Evolutionary conservation across 2,113 vertebrate species (phyloP).

Genomic region (Tinamus guttatus): DNA sequence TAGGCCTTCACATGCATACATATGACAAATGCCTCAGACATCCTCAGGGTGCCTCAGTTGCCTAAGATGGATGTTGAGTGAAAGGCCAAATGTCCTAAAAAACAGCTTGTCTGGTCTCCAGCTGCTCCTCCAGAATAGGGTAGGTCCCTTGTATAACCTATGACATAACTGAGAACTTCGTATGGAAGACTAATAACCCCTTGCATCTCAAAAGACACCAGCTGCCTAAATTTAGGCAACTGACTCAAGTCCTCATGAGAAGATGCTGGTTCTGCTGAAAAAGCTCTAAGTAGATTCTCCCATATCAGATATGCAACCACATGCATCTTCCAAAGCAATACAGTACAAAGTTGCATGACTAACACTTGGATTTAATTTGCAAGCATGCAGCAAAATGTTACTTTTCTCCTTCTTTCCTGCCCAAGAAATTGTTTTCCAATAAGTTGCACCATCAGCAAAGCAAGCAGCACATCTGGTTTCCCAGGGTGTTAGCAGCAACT

Average conservation of each 20-base stretch:
- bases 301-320: not conserved
- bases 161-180: not conserved
- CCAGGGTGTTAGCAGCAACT: not conserved
- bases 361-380: not conserved
- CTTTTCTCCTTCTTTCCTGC: not conserved
- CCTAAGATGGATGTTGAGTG: not conserved
- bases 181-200: not conserved
- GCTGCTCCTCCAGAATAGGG: not conserved
- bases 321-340: not conserved
- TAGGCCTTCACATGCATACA: not conserved
- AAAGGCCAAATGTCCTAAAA: not conserved
- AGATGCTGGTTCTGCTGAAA: not conserved
- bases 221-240: not conserved
- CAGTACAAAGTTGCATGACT: not conserved
- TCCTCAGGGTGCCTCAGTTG: not conserved
- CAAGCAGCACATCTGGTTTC: not conserved
- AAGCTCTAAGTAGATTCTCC: not conserved
- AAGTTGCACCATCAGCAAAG: not conserved
- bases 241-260: not conserved
- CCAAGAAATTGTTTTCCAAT: not conserved
- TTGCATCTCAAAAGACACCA: not conserved
- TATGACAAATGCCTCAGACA: not conserved
- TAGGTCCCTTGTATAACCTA: not conserved
- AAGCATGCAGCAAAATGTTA: not conserved
- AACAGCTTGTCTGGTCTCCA: not conserved